Conservation (phyloP, 1,140 invertebrate genomes). For the Lycorma delicatula region DNA sequence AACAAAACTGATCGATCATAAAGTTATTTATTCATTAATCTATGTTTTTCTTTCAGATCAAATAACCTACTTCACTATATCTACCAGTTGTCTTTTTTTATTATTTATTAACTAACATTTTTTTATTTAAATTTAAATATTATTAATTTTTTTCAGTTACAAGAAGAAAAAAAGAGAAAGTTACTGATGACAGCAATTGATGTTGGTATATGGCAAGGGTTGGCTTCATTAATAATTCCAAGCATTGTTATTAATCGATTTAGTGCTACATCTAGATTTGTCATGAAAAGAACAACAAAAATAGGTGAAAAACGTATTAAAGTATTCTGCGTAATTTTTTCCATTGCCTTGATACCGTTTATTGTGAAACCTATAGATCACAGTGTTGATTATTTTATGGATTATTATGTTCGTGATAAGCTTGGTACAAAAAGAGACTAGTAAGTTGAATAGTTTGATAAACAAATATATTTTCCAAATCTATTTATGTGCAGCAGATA, state of each 20-base stretch:
- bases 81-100: too few species aligned
- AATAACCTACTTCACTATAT: too few species aligned
- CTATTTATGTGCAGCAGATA: too few species aligned
- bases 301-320: not conserved
- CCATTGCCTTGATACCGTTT: not conserved
- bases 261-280: not conserved
- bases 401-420: not conserved
- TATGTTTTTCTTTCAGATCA: too few species aligned
- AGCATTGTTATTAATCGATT: conserved; percentile 1
- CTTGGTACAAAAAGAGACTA: not conserved
- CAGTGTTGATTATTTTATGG: not conserved
- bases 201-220: not conserved
- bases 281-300: not conserved
- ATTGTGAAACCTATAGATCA: not conserved
- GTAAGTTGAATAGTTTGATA: too few species aligned
- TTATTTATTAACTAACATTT: too few species aligned
- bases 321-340: not conserved
- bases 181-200: not conserved
- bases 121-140: too few species aligned
- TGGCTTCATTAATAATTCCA: not conserved
- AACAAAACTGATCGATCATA: too few species aligned
- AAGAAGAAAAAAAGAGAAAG: too few species aligned
- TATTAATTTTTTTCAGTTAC: too few species aligned
- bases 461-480: too few species aligned
- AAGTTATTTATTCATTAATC: too few species aligned